Evolutionary conservation across 2,888 invertebrate species (phyloP).

Genomic region (Mesorhabditis sp.): DNA sequence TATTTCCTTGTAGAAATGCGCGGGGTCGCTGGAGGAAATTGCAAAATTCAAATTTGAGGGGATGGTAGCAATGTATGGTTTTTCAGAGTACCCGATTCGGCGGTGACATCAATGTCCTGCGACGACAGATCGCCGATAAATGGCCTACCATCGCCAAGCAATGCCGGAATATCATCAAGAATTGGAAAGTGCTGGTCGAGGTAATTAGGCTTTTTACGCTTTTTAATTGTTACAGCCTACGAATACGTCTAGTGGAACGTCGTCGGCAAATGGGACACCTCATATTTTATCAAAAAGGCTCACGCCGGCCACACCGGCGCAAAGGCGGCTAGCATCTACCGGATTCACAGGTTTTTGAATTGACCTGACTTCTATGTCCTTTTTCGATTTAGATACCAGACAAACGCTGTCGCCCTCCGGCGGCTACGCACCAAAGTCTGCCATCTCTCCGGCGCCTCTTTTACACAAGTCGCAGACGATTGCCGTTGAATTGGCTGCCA

Average conservation of each 20-base stretch:
- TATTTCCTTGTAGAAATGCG: no score
- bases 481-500: constrained; percentile 28
- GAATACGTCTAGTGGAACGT: constrained; percentile 29
- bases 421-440: no score
- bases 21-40: no score
- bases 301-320: constrained; percentile 47
- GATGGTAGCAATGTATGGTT: background rate
- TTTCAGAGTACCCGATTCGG: constrained; percentile 51
- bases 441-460: no score
- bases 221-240: constrained; percentile 6
- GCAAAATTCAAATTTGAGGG: no score
- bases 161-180: constrained; percentile 49
- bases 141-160: constrained; percentile 41
- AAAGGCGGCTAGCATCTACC: constrained; percentile 30
- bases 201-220: constrained; percentile 13
- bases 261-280: constrained; percentile 49
- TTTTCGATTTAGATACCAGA: no score
- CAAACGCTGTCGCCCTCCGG: no score
- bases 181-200: constrained; percentile 43
- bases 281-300: constrained; percentile 36
- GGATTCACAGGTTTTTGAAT: constrained; percentile 22
- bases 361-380: no score
- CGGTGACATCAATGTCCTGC: constrained; percentile 43
- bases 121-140: constrained; percentile 36
- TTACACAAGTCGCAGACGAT: constrained; percentile 42